A percentile compares a stretch with the other conserved stretches of the same genome.
Evolutionary conservation across 2,797 vertebrate species (phyloP).

Genomic region (Chromis chromis): DNA sequence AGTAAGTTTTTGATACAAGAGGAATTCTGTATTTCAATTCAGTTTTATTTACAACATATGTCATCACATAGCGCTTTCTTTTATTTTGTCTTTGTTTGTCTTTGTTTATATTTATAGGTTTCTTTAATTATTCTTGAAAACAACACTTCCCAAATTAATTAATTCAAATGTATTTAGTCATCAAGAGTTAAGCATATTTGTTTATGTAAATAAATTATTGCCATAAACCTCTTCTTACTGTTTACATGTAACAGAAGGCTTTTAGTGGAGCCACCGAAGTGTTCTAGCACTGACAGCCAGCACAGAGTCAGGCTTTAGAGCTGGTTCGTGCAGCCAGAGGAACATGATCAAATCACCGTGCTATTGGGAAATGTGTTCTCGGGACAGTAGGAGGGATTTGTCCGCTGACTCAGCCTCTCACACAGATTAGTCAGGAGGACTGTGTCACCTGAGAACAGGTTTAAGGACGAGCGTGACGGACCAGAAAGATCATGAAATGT

Average conservation of each 20-base stretch:
- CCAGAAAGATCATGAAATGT: conserved; percentile 22
- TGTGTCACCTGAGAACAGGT: conserved; percentile 53
- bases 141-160: too few relatives aligned
- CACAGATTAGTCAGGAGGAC: conserved; percentile 55
- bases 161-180: background rate
- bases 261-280: conserved; percentile 34
- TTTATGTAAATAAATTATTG: background rate
- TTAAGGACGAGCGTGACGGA: conserved; percentile 59
- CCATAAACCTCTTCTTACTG: background rate
- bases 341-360: conserved; percentile 50
- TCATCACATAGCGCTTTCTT: too few relatives aligned
- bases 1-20: too few relatives aligned
- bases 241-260: conserved; percentile 29
- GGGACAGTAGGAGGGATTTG: conserved; percentile 42
- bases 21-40: too few relatives aligned
- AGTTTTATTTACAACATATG: too few relatives aligned
- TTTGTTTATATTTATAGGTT: too few relatives aligned
- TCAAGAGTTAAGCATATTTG: background rate
- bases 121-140: too few relatives aligned
- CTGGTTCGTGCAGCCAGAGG: conserved; percentile 23
- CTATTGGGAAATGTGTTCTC: conserved; percentile 54
- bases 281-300: conserved; percentile 38
- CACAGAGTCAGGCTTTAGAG: conserved; percentile 21
- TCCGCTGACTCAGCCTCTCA: conserved; percentile 70
- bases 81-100: too few relatives aligned